Percentiles rank a stretch among this genome's conserved stretches.
These are phyloP conservation scores for Prostheceraeus crozeri DNA, from an alignment of 2,888 invertebrate genomes.

Conservation along the genomic window DNA sequence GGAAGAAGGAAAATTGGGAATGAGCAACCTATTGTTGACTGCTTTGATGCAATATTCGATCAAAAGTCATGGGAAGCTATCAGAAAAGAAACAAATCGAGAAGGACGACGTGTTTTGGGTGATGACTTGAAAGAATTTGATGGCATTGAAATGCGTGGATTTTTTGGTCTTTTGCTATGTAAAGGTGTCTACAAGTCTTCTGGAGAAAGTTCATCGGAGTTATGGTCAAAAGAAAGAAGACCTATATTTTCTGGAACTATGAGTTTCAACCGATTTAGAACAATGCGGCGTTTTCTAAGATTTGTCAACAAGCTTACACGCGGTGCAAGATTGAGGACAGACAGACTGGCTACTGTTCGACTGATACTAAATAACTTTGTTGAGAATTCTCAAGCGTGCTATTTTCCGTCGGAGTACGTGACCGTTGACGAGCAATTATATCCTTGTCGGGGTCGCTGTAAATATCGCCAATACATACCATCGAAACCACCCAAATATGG, in stretches of 20 bases:
- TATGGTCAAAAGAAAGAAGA: slow-evolving; percentile 8
- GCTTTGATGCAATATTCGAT: no score
- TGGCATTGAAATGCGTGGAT: no score
- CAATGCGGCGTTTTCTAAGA: background rate
- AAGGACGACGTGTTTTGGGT: no score
- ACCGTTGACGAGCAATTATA: slow-evolving; percentile 1
- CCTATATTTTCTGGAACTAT: background rate
- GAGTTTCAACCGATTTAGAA: background rate
- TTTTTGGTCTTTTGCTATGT: background rate
- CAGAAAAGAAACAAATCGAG: no score
- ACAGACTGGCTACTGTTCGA: background rate
- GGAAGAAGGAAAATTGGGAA: no score
- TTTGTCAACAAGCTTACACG: slow-evolving; percentile 7
- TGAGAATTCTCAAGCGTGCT: background rate
- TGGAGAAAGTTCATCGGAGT: background rate
- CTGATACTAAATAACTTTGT: slow-evolving; percentile 1
- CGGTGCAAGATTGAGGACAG: slow-evolving; percentile 20
- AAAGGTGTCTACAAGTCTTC: background rate
- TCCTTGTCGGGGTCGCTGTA: background rate
- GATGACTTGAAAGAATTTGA: no score
- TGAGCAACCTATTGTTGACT: no score
- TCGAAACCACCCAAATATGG: slow-evolving; percentile 11
- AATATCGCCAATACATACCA: slow-evolving; percentile 11
- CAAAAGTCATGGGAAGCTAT: no score
- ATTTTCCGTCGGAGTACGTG: background rate